A percentile compares a stretch with the other conserved stretches of the same genome.
Conservation (phyloP, 2,888 invertebrate genomes). For the Escarpia spicata region DNA sequence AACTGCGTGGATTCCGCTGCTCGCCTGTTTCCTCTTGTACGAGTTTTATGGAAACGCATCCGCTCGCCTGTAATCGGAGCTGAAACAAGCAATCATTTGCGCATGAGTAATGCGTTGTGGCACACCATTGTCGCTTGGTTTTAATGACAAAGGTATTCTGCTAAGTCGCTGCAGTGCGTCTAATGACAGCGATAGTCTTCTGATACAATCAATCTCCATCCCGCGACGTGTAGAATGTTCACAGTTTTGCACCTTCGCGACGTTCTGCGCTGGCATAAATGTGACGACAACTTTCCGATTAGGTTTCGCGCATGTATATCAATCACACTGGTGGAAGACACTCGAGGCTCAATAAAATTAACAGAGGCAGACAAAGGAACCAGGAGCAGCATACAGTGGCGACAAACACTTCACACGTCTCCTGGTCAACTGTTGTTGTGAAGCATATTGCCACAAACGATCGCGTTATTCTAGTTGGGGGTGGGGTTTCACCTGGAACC, state of each 20-base stretch:
- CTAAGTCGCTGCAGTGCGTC: not conserved
- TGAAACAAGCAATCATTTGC: slow-evolving; percentile 5
- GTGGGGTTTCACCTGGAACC: not conserved
- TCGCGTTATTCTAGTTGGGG: not conserved
- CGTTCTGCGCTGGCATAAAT: not conserved
- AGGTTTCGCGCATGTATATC: not conserved
- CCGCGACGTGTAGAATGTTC: not conserved
- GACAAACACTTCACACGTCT: not conserved
- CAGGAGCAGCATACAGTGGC: not conserved
- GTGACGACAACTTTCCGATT: not conserved
- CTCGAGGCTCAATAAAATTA: not conserved
- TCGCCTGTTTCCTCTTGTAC: not conserved
- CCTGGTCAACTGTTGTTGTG: not conserved
- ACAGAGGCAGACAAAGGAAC: slow-evolving; percentile 3
- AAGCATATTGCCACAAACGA: not conserved
- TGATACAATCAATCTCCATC: slow-evolving; percentile 9
- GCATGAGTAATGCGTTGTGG: not conserved
- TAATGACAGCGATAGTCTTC: not conserved
- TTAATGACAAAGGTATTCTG: slow-evolving; percentile 16
- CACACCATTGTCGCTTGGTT: not conserved
- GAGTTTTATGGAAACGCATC: slow-evolving; percentile 13
- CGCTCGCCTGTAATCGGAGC: not conserved
- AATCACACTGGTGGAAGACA: not conserved
- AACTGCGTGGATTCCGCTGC: not conserved
- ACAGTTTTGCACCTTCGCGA: slow-evolving; percentile 13